Base-by-base conservation (phyloP, 2,888 invertebrate genomes). In the Temnothorax rugatulus region DNA sequence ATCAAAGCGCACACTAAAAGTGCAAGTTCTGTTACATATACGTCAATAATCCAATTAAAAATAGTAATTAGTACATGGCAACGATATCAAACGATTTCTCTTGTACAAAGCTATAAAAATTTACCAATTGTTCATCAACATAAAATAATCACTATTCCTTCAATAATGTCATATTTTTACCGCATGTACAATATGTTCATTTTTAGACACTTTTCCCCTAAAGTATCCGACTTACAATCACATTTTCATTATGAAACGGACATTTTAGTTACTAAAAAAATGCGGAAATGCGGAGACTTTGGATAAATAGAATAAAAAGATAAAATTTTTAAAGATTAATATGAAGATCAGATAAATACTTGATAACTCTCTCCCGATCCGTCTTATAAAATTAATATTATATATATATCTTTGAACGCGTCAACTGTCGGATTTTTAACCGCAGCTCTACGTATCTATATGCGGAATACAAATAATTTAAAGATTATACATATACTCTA, bases 401-500 rank as follows among this genome's bases (percentile, higher is more conserved):
- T 57, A 54, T 57, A 54, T 68, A 50, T 68, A 61, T 73, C 11
- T 47, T 68, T 41, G 9, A 66, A 66, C 68, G 73, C 68, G 25
- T 86, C 69, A 38, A 52, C 54, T 79, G 57, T 82, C 69, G 83
- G 86, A 52, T 88, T 66, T 8, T 66, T 77, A 88, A 84, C 88
- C 83, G 83, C 86, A 84, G 25, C 25, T 88, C 29, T 54, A 76
- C 47, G 21, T 68, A 57, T 21, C 7, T n/a, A 18, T 61, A 59
- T 25, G 18, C 38, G 44, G n/a, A 21, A 71, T 64, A 64, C 73
- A 85, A 86, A 86, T 85, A 84, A 82, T 88, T 86, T 86, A 76
- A 87, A 87, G 66, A 66, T 82, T 77, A 85, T 88, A 29, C 29
- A 29, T 29, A 90, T 89, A 86, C 74, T 88, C 77, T 86, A 73